Evolutionary conservation across 2,888 invertebrate species (phyloP).

Genomic region (Zaprionus obscuricornis): DNA sequence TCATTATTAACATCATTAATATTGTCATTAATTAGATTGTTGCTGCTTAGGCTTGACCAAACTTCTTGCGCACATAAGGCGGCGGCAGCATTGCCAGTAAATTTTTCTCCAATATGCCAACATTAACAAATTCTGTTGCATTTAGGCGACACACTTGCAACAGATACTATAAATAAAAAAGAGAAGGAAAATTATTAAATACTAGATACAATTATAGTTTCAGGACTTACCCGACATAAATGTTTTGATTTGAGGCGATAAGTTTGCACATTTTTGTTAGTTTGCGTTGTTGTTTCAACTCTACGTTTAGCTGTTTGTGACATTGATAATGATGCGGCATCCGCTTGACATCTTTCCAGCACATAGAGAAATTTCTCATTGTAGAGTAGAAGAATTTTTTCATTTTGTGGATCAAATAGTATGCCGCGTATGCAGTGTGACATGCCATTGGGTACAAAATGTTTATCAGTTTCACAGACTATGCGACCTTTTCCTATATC

Average conservation of each 20-base stretch:
- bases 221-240: too few relatives aligned
- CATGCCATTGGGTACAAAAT: conserved; percentile 84
- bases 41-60: conserved; percentile 83
- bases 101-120: conserved; percentile 89
- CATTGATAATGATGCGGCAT: too few relatives aligned
- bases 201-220: too few relatives aligned
- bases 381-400: conserved; percentile 88
- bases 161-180: conserved; percentile 86
- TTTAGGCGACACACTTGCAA: conserved; percentile 88
- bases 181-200: background rate
- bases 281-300: conserved; percentile 16
- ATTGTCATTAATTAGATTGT: conserved; percentile 12
- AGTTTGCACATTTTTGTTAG: background rate
- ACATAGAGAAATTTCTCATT: conserved; percentile 87
- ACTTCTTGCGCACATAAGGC: conserved; percentile 87
- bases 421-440: conserved; percentile 85
- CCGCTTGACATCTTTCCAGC: conserved; percentile 66
- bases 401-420: conserved; percentile 86
- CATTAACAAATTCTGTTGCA: conserved; percentile 88
- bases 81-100: conserved; percentile 89
- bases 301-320: conserved; percentile 72
- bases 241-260: conserved; percentile 34
- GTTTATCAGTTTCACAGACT: conserved; percentile 84
- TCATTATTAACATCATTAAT: conserved; percentile 23
- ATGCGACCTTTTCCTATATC: conserved; percentile 87